A percentile compares a stretch with the other conserved stretches of the same genome.
These are phyloP conservation scores for Brachionus angularis DNA, from an alignment of 1,140 invertebrate species.

Conservation along the genomic window DNA sequence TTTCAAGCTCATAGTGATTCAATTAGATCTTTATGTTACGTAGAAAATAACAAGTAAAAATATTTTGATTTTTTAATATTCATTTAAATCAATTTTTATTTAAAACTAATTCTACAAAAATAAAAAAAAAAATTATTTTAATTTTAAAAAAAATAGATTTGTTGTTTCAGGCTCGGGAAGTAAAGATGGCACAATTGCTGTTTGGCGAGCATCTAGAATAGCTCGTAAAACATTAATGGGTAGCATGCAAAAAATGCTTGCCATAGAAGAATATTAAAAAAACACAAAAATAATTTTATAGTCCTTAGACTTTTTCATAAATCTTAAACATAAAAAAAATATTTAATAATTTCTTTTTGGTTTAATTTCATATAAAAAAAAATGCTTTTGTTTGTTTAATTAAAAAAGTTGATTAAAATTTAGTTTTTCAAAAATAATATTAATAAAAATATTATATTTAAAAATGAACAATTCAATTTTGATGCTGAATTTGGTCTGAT, in stretches of 20 bases:
- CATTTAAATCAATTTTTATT: background rate
- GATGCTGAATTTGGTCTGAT: too few species aligned
- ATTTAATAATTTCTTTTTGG: too few species aligned
- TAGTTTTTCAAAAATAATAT: too few species aligned
- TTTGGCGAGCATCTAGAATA: constrained; percentile 15
- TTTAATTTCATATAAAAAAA: too few species aligned
- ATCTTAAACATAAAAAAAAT: background rate
- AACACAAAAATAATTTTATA: constrained; percentile 37
- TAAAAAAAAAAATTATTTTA: background rate
- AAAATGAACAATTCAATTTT: too few species aligned
- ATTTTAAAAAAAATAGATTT: constrained; percentile 3
- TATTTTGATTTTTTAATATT: too few species aligned
- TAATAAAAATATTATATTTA: too few species aligned
- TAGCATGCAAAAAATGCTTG: constrained; percentile 11
- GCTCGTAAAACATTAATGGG: constrained; percentile 2
- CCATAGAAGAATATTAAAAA: background rate
- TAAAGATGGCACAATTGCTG: constrained; percentile 17
- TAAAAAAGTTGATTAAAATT: too few species aligned
- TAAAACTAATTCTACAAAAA: background rate
- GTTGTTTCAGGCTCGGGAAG: constrained; percentile 29
- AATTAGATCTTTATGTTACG: background rate
- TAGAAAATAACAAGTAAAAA: background rate
- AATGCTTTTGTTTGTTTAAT: too few species aligned
- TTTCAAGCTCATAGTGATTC: constrained; percentile 36
- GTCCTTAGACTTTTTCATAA: constrained; percentile 31